Conservation (phyloP, 2,113 vertebrate genomes). For the Alouatta palliata region DNA sequence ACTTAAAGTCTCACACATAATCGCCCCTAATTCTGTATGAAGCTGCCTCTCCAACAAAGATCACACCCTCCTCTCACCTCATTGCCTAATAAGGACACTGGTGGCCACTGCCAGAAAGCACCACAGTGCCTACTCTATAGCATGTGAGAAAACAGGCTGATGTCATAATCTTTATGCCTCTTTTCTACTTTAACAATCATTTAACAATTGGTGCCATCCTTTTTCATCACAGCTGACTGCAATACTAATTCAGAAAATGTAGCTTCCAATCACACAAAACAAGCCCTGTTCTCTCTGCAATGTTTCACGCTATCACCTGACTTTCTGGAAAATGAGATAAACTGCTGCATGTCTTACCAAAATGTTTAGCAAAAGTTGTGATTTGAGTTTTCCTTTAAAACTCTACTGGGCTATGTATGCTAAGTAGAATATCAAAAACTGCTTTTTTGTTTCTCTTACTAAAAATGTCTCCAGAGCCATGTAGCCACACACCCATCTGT, state of each 20-base stretch:
- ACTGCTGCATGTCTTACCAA: not conserved
- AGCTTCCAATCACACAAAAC: constrained; percentile 40
- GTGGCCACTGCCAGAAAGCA: not conserved
- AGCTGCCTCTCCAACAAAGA: not conserved
- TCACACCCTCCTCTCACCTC: not conserved
- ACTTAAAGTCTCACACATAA: not conserved
- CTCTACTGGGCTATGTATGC: not conserved
- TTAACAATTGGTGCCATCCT: not conserved
- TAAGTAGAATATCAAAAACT: not conserved
- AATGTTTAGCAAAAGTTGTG: not conserved
- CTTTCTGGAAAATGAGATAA: constrained; percentile 47
- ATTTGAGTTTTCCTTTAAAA: not conserved
- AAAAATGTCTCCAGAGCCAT: not conserved
- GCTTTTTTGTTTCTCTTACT: not conserved
- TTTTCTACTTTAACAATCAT: constrained; percentile 40
- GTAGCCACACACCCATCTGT: not conserved
- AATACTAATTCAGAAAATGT: constrained; percentile 43
- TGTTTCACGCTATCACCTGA: not conserved
- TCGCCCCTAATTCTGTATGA: constrained; percentile 13
- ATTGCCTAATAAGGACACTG: constrained; percentile 20
- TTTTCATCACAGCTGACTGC: not conserved
- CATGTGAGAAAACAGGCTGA: not conserved
- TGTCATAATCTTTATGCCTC: not conserved
- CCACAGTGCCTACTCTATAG: not conserved
- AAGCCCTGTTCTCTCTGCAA: not conserved